Evolutionary conservation across 2,113 vertebrate species (phyloP), one percentile per base, ranked within the genome.

Genomic region (Platysteira castanea): DNA sequence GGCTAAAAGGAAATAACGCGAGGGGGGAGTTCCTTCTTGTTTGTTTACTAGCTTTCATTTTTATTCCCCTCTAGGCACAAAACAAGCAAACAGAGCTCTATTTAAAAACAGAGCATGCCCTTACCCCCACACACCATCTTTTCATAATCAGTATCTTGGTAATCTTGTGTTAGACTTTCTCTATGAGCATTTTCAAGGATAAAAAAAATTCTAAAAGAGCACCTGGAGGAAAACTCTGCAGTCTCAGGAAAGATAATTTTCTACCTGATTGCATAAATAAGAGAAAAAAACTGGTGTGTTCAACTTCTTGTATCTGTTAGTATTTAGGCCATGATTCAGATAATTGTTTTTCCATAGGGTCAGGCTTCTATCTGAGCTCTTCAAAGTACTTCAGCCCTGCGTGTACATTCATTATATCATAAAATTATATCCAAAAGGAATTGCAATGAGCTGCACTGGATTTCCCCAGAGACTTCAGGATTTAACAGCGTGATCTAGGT

Each of bases 241-340:
- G 70, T 84, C 57, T 79, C 69, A 53, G 2, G 3, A 41, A 95
- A 95, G 84, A 87, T 91, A 35, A 87, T 91, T 96, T 96, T 93
- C 81, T 85, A 94, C 65, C 70, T 87, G 78, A 93, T 91, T 79
- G 81, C 94, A 93, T 96, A 95, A 93, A 89, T 91, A 89, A 85
- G 78, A 89, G 81, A 27, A 87, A 90, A 90, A 94, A 95, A 93
- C 30, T 69, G 61, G 31, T 79, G 26, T 76, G 69, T 64, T 89
- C 49, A 89, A 82, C 77, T 91, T 59, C 33, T 87, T 93, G 49
- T 73, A 39, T 95, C 80, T 95, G 44, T 75, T 83, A 79, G 61
- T 79, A 79, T 93, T 94, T 91, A 95, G 84, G 89, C 65, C 69
- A 65, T 63, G 81, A 81, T 91, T 95, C 65, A 69, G 74, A 19